Conservation (phyloP, 2,113 vertebrate species). For the Anas platyrhynchos region DNA sequence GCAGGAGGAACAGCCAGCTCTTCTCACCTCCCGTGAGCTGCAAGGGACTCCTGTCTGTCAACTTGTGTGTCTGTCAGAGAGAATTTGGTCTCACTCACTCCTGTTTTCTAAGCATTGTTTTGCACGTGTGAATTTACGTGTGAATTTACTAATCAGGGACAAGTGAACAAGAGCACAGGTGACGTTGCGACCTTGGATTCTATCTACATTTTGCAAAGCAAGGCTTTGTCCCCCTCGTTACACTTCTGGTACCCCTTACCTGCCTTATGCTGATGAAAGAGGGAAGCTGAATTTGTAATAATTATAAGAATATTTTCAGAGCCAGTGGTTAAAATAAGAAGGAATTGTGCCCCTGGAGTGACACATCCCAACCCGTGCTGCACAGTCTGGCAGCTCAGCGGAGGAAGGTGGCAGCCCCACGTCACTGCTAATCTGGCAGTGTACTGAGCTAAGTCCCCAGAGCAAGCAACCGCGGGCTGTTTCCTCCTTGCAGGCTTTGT, state of each 20-base stretch:
- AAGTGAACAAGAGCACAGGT: not conserved
- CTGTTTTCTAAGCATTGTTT: not conserved
- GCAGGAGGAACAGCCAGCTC: not conserved
- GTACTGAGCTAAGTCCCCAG: not conserved
- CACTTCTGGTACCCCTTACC: fast-evolving
- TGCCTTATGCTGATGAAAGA: not conserved
- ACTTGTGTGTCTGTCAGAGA: fast-evolving
- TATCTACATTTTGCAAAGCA: not conserved
- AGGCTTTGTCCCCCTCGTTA: not conserved
- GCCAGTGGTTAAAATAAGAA: not conserved
- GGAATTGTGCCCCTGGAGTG: fast-evolving
- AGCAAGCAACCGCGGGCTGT: fast-evolving
- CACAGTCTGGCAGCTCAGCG: not conserved
- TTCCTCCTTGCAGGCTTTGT: not conserved
- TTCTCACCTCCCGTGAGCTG: not conserved
- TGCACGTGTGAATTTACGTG: not conserved
- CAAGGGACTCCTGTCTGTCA: not conserved
- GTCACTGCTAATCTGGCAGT: fast-evolving
- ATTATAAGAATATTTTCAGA: not conserved
- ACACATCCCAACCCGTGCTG: not conserved
- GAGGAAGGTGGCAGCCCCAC: not conserved
- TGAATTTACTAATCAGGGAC: not conserved
- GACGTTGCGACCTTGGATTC: not conserved
- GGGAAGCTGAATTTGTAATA: not conserved
- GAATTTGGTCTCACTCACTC: not conserved